Percentiles rank a stretch among this genome's conserved stretches.
phyloP scores from a whole-genome alignment of 2,113 vertebrate genomes.

The Odontophorus gujanensis region DNA sequence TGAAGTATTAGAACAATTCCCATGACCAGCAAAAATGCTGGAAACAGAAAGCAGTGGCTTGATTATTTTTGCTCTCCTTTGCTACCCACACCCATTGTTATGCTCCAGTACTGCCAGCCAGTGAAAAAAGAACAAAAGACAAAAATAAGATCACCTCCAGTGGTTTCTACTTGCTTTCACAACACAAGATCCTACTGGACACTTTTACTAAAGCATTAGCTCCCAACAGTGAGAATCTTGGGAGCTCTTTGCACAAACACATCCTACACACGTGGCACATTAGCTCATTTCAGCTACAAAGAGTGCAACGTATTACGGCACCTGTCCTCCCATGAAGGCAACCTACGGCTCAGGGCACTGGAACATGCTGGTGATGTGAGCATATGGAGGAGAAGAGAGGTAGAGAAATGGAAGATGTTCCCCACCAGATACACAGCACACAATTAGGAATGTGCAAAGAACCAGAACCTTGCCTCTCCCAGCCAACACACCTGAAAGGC shows the following conservation, averaged over 20 bases:
- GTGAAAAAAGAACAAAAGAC: not conserved
- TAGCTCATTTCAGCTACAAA: not conserved
- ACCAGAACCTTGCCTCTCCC: not conserved
- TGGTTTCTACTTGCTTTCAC: not conserved
- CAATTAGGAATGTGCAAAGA: not conserved
- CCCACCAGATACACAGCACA: not conserved
- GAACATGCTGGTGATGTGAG: fast-evolving
- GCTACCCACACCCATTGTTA: not conserved
- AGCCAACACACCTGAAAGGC: not conserved
- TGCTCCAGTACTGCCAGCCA: not conserved
- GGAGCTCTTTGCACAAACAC: fast-evolving
- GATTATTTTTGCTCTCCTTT: not conserved
- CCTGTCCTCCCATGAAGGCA: fast-evolving
- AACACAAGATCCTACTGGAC: not conserved
- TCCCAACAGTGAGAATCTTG: not conserved
- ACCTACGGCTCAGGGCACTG: not conserved
- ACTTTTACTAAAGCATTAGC: not conserved
- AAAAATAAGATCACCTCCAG: not conserved
- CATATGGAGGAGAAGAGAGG: not conserved
- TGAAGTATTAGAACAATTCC: not conserved
- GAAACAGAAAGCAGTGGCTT: not conserved
- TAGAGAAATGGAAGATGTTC: not conserved
- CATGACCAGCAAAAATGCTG: not conserved
- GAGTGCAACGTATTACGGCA: not conserved
- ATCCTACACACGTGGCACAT: fast-evolving